These are phyloP conservation scores for Drosophila orosa DNA, from an alignment of 1,140 invertebrate genomes.

Conservation along the genomic window DNA sequence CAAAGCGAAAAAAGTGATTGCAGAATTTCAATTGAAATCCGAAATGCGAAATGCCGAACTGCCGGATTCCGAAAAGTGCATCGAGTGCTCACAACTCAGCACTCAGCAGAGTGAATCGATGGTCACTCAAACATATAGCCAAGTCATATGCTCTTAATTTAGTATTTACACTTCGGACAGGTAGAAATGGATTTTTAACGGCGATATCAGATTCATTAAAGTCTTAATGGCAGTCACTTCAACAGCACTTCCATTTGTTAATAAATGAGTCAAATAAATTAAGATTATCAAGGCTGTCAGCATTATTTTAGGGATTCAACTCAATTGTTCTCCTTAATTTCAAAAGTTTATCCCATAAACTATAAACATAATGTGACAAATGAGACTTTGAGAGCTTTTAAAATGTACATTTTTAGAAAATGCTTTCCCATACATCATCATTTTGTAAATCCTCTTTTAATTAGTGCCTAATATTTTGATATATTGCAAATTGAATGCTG, in stretches of 20 bases:
- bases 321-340: not conserved
- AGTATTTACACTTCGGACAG: conserved; percentile 16
- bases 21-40: conserved; percentile 42
- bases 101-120: conserved; percentile 21
- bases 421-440: not conserved
- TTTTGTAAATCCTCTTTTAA: conserved; percentile 29
- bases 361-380: not conserved
- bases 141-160: conserved; percentile 37
- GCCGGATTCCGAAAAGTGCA: conserved; percentile 20
- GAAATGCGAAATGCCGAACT: conserved; percentile 12
- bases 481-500: conserved; percentile 10
- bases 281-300: not conserved
- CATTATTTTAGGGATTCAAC: not conserved
- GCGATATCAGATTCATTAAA: not conserved
- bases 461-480: conserved; percentile 6
- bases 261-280: not conserved
- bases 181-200: not conserved
- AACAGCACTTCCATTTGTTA: too few species aligned
- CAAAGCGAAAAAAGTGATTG: conserved; percentile 44
- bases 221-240: not conserved
- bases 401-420: conserved; percentile 7
- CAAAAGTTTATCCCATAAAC: not conserved
- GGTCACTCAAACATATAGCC: conserved; percentile 16
- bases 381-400: not conserved
- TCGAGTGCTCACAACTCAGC: not conserved